Conservation (phyloP, 2,113 vertebrate species). For the Eclectus roratus region DNA sequence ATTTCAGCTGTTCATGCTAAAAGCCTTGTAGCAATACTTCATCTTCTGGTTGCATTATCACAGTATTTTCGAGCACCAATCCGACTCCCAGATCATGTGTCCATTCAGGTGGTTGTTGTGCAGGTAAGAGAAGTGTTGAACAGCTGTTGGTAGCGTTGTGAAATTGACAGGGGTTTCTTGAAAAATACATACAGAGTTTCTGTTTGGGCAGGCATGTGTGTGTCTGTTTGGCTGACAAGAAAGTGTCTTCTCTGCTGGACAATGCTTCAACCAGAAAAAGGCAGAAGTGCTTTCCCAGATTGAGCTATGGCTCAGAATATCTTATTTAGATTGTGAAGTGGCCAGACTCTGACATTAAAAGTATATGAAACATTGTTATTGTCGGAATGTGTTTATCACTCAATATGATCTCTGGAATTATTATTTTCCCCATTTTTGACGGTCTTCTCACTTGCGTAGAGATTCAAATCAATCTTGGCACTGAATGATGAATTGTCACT, state of each 20-base stretch:
- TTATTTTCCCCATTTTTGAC: constrained; percentile 46
- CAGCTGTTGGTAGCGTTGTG: neutral
- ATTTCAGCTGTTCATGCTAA: constrained; percentile 92
- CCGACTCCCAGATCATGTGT: constrained; percentile 94
- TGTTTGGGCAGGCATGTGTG: accelerated
- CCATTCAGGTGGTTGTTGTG: constrained; percentile 95
- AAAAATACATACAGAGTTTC: neutral
- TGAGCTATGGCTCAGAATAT: neutral
- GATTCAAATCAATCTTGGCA: constrained; percentile 63
- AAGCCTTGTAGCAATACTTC: constrained; percentile 94
- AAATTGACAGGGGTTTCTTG: neutral
- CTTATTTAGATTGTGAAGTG: neutral
- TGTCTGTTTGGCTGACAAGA: neutral
- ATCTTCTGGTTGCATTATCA: constrained; percentile 93
- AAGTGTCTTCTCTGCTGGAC: neutral
- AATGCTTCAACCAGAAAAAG: neutral
- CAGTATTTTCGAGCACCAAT: constrained; percentile 97
- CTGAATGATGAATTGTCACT: constrained; percentile 35
- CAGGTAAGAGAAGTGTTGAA: constrained; percentile 80
- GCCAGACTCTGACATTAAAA: constrained; percentile 15
- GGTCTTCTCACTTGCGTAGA: constrained; percentile 45
- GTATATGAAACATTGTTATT: constrained; percentile 25
- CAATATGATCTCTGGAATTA: constrained; percentile 52
- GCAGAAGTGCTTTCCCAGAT: constrained; percentile 22
- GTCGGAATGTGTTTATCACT: constrained; percentile 53